These are phyloP conservation scores for Synodontis membranacea DNA, from an alignment of 2,113 vertebrate species.

Conservation along the genomic window DNA sequence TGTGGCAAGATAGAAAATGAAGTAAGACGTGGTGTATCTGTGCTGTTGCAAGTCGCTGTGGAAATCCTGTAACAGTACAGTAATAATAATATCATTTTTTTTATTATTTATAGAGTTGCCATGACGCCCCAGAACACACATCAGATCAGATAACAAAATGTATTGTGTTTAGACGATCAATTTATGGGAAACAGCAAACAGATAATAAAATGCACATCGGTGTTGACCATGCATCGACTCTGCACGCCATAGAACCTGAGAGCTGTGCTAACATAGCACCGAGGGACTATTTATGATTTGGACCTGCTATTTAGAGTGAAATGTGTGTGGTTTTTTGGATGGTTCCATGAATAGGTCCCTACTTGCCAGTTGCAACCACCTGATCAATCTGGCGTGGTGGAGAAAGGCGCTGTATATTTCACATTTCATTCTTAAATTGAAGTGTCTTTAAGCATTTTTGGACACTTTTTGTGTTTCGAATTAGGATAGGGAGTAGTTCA, in stretches of 20 bases:
- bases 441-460: neutral
- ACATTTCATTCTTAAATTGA: neutral
- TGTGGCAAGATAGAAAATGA: neutral
- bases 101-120: neutral
- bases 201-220: neutral
- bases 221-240: neutral
- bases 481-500: neutral
- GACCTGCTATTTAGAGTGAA: neutral
- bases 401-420: neutral
- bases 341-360: neutral
- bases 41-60: neutral
- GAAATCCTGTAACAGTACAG: neutral
- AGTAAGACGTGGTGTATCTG: neutral
- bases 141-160: neutral
- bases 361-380: neutral
- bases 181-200: neutral
- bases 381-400: neutral
- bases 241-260: neutral
- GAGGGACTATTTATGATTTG: neutral
- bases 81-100: neutral
- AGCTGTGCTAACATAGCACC: neutral
- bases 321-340: neutral
- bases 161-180: neutral
- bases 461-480: neutral
- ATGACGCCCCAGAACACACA: neutral